Conservation (phyloP, 2,797 vertebrate species). For the Parauchenoglanis punctatus region DNA sequence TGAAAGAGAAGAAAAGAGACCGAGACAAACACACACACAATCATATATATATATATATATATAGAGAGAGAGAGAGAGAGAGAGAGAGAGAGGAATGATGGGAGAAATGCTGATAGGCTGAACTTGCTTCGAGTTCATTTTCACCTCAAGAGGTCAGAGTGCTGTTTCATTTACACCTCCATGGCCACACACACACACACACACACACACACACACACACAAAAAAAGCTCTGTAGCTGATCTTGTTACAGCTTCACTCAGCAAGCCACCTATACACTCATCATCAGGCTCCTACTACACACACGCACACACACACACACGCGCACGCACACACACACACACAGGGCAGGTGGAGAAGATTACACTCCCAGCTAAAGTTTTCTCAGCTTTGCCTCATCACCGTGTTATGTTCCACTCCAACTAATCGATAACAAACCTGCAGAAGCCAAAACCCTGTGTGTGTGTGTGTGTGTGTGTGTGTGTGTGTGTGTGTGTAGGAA, state of each 20-base stretch:
- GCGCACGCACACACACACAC: not conserved
- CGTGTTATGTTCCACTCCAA: conserved; percentile 5
- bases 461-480: conserved; percentile 6
- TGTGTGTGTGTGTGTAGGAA: not conserved
- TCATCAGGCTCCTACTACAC: not conserved
- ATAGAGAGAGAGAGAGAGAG: conserved; percentile 23
- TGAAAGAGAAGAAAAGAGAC: too few relatives aligned
- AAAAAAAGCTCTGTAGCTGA: conserved; percentile 12
- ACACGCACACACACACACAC: conserved; percentile 6
- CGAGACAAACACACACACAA: too few relatives aligned
- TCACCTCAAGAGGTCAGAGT: conserved; percentile 73
- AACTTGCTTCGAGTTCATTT: conserved; percentile 73
- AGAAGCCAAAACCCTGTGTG: not conserved
- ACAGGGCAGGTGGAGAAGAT: not conserved
- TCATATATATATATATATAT: too few relatives aligned
- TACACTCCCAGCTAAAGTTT: conserved; percentile 21
- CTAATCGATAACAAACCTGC: conserved; percentile 25
- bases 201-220: conserved; percentile 42
- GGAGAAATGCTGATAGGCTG: conserved; percentile 40
- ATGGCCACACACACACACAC: conserved; percentile 47
- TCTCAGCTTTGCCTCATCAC: conserved; percentile 10
- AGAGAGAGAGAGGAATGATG: not conserved
- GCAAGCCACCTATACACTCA: conserved; percentile 14
- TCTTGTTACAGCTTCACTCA: conserved; percentile 43
- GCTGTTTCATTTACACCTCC: conserved; percentile 81